Conservation (phyloP, 2,113 vertebrate species). For the Phycodurus eques region DNA sequence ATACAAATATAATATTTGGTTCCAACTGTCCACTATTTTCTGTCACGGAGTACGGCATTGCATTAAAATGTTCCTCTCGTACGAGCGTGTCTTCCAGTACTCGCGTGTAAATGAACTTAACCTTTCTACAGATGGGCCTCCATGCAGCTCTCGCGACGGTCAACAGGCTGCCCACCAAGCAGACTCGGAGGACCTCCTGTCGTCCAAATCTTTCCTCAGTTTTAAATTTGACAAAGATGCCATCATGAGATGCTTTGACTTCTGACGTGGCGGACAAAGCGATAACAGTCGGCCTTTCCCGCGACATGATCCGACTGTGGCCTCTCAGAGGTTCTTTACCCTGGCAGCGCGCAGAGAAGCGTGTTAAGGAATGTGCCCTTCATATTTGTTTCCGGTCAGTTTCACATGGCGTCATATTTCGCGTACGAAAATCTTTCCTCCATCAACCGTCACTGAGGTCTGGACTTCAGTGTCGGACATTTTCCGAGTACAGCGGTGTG, state of each 20-base stretch:
- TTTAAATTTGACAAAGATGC: slow-evolving; percentile 93
- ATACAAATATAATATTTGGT: too few relatives aligned
- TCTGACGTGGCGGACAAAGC: slow-evolving; percentile 65
- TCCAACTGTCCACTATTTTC: too few relatives aligned
- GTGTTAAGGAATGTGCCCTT: slow-evolving; percentile 3
- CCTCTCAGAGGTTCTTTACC: background rate
- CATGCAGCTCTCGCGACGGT: slow-evolving; percentile 64
- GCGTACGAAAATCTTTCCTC: background rate
- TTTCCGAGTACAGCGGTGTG: background rate
- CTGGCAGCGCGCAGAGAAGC: background rate
- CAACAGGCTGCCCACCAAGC: slow-evolving; percentile 70
- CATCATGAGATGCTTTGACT: slow-evolving; percentile 93
- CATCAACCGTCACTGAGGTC: background rate
- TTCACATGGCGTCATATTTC: background rate
- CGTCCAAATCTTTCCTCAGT: slow-evolving; percentile 88
- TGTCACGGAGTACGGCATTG: background rate
- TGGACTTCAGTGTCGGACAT: background rate
- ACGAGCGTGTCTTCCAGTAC: background rate
- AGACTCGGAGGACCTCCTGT: slow-evolving; percentile 75
- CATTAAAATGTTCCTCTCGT: background rate
- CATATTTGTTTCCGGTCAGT: slow-evolving; percentile 2
- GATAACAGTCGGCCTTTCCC: background rate
- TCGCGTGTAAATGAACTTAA: background rate
- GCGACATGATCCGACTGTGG: slow-evolving; percentile 60
- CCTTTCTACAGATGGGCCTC: slow-evolving; percentile 55